Percentiles rank a stretch among this genome's conserved stretches.
These are phyloP conservation scores for Morone saxatilis DNA, from an alignment of 2,113 vertebrate species.

Conservation along the genomic window DNA sequence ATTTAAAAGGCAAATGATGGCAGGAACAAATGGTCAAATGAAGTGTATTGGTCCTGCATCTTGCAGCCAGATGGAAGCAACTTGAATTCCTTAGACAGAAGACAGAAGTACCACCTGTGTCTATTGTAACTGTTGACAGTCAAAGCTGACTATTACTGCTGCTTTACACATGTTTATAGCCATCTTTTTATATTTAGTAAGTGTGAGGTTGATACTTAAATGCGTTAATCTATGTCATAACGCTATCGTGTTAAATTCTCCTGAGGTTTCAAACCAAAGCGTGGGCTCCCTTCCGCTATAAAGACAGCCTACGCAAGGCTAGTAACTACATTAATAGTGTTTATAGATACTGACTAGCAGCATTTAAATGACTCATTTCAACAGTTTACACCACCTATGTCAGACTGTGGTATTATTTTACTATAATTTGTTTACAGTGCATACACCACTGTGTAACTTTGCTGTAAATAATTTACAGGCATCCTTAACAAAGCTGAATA, in stretches of 20 bases:
- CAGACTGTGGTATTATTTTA: neutral
- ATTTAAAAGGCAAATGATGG: no score
- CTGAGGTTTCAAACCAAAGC: neutral
- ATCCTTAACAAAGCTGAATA: neutral
- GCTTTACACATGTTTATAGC: neutral
- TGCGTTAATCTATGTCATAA: neutral
- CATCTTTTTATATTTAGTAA: neutral
- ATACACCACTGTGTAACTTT: neutral
- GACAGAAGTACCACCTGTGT: no score
- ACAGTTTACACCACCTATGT: neutral
- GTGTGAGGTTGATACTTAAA: neutral
- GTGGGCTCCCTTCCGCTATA: no score
- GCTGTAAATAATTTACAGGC: neutral
- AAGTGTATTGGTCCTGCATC: no score
- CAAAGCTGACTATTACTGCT: neutral
- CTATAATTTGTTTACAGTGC: neutral
- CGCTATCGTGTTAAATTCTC: neutral
- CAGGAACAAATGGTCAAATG: no score
- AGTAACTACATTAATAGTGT: no score
- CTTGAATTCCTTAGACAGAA: no score
- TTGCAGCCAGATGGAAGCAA: no score
- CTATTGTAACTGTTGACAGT: neutral
- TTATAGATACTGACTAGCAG: no score
- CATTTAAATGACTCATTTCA: neutral
- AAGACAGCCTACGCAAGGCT: no score